Conservation (phyloP, 2,888 invertebrate species). For the Lithosia quadra region DNA sequence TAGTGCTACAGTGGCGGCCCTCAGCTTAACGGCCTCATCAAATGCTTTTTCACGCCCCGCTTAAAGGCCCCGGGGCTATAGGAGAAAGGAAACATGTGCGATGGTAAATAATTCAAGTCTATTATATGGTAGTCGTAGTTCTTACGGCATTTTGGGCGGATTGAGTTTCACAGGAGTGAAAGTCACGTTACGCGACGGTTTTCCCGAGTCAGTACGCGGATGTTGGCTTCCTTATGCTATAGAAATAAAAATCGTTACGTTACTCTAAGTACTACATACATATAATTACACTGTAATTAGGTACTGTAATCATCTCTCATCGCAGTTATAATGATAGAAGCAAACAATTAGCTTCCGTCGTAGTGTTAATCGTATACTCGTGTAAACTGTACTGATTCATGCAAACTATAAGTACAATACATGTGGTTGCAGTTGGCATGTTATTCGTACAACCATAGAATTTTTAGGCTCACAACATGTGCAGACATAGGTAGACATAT, state of each 20-base stretch:
- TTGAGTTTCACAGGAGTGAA: no score
- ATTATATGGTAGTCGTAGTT: no score
- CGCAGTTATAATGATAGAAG: background rate
- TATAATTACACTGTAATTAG: background rate
- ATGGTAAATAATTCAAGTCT: no score
- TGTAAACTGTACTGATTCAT: background rate
- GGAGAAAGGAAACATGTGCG: no score
- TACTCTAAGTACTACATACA: background rate
- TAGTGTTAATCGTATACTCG: background rate
- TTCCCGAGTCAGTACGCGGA: background rate
- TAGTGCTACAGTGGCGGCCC: no score
- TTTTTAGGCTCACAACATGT: background rate
- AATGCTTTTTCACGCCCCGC: no score
- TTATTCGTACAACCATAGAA: no score
- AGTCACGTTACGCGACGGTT: background rate
- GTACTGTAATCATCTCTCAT: constrained; percentile 2
- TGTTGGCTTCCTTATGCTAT: background rate
- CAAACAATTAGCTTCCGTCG: constrained; percentile 4
- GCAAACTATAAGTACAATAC: background rate
- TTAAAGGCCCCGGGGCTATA: no score
- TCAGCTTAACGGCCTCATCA: no score
- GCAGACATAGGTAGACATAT: background rate
- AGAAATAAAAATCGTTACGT: background rate
- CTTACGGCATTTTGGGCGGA: no score
- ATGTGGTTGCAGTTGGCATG: background rate